Percentiles rank a stretch among this genome's conserved stretches.
These are phyloP conservation scores for Pachypanchax playfairii DNA, from an alignment of 2,113 vertebrate genomes.

Conservation along the genomic window DNA sequence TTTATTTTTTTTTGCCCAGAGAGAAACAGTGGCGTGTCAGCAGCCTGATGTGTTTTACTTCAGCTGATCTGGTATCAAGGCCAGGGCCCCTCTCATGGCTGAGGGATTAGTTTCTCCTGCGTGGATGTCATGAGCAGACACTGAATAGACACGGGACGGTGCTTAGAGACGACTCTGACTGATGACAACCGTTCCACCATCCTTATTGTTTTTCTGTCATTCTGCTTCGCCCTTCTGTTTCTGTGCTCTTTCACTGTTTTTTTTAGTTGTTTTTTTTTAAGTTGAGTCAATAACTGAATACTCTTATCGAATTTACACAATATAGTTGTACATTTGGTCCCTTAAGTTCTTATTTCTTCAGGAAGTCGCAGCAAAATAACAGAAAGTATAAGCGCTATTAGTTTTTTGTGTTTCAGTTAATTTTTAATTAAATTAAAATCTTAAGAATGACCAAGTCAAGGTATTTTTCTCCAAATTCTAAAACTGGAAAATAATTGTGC, in stretches of 20 bases:
- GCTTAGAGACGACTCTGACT: slow-evolving; percentile 60
- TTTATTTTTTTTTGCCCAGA: slow-evolving; percentile 51
- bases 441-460: too few species aligned
- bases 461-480: too few species aligned
- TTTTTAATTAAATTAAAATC: too few species aligned
- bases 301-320: slow-evolving; percentile 12
- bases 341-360: not conserved
- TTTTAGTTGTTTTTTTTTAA: too few species aligned
- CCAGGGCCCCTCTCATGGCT: slow-evolving; percentile 52
- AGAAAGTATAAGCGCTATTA: not conserved
- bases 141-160: slow-evolving; percentile 49
- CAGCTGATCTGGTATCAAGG: slow-evolving; percentile 66
- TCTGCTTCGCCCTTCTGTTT: slow-evolving; percentile 19
- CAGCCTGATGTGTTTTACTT: slow-evolving; percentile 63
- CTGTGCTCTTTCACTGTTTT: slow-evolving; percentile 11
- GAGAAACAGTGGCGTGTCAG: slow-evolving; percentile 60
- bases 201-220: slow-evolving; percentile 57
- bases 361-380: not conserved
- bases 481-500: too few species aligned
- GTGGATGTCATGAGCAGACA: slow-evolving; percentile 53
- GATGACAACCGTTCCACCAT: slow-evolving; percentile 50
- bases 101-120: slow-evolving; percentile 59
- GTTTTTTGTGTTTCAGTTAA: too few species aligned
- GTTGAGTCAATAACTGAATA: slow-evolving; percentile 2
- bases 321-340: not conserved